phyloP scores from a whole-genome alignment of 2,888 invertebrate genomes.

The Coleophora flavipennella region DNA sequence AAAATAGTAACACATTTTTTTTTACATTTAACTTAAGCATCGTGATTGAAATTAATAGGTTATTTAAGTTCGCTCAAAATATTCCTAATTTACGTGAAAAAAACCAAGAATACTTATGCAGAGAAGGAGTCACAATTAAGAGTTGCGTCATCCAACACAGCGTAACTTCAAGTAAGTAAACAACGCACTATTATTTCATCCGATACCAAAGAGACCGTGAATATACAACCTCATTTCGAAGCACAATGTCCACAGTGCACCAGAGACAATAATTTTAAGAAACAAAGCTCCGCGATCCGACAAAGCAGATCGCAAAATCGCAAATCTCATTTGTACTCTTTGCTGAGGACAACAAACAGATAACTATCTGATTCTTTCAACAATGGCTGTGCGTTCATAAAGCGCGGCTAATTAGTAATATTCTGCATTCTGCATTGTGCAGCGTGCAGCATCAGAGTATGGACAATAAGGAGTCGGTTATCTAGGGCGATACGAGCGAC shows the following conservation, averaged over 20 bases:
- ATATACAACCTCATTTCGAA: slow-evolving; percentile 31
- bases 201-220: slow-evolving; percentile 29
- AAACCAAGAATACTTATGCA: too few species aligned
- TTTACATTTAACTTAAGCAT: too few species aligned
- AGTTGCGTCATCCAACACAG: too few species aligned
- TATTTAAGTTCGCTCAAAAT: too few species aligned
- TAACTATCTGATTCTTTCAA: slow-evolving; percentile 70
- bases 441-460: slow-evolving; percentile 44
- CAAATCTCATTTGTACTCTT: slow-evolving; percentile 61
- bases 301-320: slow-evolving; percentile 52
- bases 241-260: slow-evolving; percentile 38
- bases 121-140: too few species aligned
- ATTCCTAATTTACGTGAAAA: too few species aligned
- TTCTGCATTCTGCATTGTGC: slow-evolving; percentile 59
- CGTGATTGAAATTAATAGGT: too few species aligned
- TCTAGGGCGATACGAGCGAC: slow-evolving; percentile 71
- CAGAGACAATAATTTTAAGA: slow-evolving; percentile 51
- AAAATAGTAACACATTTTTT: too few species aligned
- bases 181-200: slow-evolving; percentile 25
- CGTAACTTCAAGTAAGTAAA: too few species aligned
- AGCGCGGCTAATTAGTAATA: slow-evolving; percentile 71
- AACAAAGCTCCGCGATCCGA: slow-evolving; percentile 64
- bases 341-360: slow-evolving; percentile 49
- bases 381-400: slow-evolving; percentile 67
- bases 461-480: slow-evolving; percentile 68